Evolutionary conservation across 2,888 invertebrate species (phyloP), one percentile per base, ranked within the genome.

Genomic region (Ctena decussata): DNA sequence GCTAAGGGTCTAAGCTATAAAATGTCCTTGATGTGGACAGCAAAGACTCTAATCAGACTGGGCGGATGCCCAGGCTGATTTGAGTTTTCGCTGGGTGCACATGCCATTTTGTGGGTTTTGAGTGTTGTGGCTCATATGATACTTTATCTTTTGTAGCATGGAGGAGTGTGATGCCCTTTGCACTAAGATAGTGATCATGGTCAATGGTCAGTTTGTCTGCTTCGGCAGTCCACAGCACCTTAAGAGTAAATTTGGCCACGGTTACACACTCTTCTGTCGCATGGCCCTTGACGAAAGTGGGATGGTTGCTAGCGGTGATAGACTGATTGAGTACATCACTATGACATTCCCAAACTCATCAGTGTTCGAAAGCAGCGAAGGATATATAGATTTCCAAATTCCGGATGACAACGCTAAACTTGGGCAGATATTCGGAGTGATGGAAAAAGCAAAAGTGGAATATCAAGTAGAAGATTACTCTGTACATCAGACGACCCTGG

Each of bases 121-220:
- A n/a, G n/a, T n/a, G n/a, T n/a, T n/a, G n/a, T n/a, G n/a, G n/a
- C n/a, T n/a, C n/a, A n/a, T n/a, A n/a, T n/a, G n/a, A n/a, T n/a
- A n/a, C n/a, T n/a, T n/a, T n/a, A n/a, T n/a, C n/a, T n/a, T n/a
- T n/a, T n/a, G n/a, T n/a, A 98, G 98, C 93, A 98, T 98, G 98
- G 98, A 98, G 95, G 98, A 98, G 96, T 98, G 98, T 96, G 98
- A 98, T 94, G 97, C 97, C 57, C 96, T 98, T 30, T 98, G 98
- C 95, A 97, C 97, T 75, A 97, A 98, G 84, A 96, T 98, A 88
- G 98, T 97, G 0, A 98, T 98, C 85, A 97, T 98, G 98, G 97
- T 97, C 0, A 96, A 96, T 84, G 98, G 98, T 0, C 96, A 96
- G 91, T 96, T 98, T 90, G 97, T 97, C 86, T 98, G 98, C 93